Base-by-base conservation (phyloP, 2,797 vertebrate genomes). In the Arnoldichthys spilopterus region DNA sequence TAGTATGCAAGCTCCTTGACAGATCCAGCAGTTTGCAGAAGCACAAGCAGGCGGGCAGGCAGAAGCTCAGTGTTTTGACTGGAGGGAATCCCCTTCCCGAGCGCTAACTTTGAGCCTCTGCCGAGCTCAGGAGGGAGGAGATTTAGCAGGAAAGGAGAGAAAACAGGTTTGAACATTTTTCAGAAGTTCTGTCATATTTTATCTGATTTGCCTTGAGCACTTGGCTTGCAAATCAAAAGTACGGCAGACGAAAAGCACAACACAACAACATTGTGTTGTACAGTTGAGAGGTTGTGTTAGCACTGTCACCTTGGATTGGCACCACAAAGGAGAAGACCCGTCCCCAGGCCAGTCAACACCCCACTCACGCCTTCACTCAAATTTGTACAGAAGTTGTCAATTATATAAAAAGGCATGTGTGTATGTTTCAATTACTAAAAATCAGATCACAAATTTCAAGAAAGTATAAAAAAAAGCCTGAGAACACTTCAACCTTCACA, bases 201-300 rank as follows among this genome's bases (percentile, higher is more conserved):
- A 95, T 94, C 94, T 94, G 93, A 95, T 95, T 91, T 93, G 91
- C 92, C 90, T 85, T 85, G 64, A 92, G 93, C 89, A 89, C 87
- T 90, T 92, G 87, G 88, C 92, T 88, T 86, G 90, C 88, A 92
- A 92, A 89, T 91, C 89, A 92, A 90, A 90, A 87, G 89, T 90
- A 86, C 87, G 86, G 89, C 80, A 22, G 83, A 76, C 87, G 82
- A 74, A 85, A 90, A 89, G 89, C 81, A 87, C 86, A 91, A 90
- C 88, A 88, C 18, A 77, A 74, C 30, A 74, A 67, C 62, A n/a
- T n/a, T 32, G 49, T 40, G n/a, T n/a, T 37, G 28, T 72, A 34
- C 66, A 66, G 24, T 70, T 49, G 32, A 68, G 45, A 82, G 70
- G 51, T 74, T 77, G 34, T 66, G 37, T 72, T 75, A 34, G 15